Evolutionary conservation across 1,140 invertebrate species (phyloP).

Genomic region (Samia ricini): DNA sequence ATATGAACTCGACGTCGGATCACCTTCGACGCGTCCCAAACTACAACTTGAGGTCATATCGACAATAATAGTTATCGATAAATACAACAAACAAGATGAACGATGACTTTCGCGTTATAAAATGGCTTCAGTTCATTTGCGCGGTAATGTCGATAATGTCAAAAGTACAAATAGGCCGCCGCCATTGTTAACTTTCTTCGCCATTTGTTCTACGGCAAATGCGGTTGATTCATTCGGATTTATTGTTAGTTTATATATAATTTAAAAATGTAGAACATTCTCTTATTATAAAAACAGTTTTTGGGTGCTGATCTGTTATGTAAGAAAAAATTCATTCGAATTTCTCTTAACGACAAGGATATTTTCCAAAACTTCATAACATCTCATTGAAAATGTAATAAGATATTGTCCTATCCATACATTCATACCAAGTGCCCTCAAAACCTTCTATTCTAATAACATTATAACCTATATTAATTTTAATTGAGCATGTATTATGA

Average conservation of each 20-base stretch:
- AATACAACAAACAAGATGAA: conserved; percentile 58
- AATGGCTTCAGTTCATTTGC: conserved; percentile 2
- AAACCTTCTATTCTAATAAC: background rate
- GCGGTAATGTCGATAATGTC: conserved; percentile 41
- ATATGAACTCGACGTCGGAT: conserved; percentile 55
- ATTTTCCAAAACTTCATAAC: too few species aligned
- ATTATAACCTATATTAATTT: background rate
- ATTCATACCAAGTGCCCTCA: background rate
- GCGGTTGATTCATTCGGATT: background rate
- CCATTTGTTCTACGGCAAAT: background rate
- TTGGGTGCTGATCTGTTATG: too few species aligned
- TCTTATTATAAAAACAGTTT: background rate
- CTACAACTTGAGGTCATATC: conserved; percentile 67
- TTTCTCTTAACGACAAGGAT: too few species aligned
- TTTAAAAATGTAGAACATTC: background rate
- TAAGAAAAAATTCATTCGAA: too few species aligned
- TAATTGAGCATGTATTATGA: background rate
- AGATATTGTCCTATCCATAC: too few species aligned
- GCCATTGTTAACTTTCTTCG: conserved; percentile 1
- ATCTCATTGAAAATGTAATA: too few species aligned
- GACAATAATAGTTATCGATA: conserved; percentile 68
- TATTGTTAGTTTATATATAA: background rate
- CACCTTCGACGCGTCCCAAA: conserved; percentile 70
- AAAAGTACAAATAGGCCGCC: conserved; percentile 22
- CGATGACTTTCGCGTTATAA: conserved; percentile 34